Base-by-base conservation (phyloP, 2,888 invertebrate genomes). In the Latrodectus elegans region DNA sequence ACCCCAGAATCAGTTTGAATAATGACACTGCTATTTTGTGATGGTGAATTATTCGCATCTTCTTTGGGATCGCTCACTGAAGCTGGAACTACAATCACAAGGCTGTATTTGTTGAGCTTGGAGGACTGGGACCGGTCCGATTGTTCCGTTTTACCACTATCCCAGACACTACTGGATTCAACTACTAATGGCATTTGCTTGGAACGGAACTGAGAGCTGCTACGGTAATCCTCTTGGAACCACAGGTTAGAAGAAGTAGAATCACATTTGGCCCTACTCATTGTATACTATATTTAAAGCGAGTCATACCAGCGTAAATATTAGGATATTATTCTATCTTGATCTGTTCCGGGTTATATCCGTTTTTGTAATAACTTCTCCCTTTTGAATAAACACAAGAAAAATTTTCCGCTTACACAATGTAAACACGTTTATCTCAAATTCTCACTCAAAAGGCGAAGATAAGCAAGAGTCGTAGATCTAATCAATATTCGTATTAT, bases 31-130 rank as follows among this genome's bases (percentile, higher is more conserved):
- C 12, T 64, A 17, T 22, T 68, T 4, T 51, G 26, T 0, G 80
- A 22, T 10, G 53, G 12, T 0, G 78, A 72, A 9, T 22, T 65
- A 3, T 78, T 67, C 6, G 15, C 60, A 12, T 26, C 79, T 11
- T 38, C 53, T 9, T 53, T 17, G 12, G 17, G n/a, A 11, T 53
- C 64, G 22, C 12, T 51, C 4, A 15, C 51, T 0, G 52, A 65
- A 0, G 83, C 17, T 0, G 88, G 88, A 2, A 88, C n/a, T 12
- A 88, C 83, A 26, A 88, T 84, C 17, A 88, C 88, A 8, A 88
- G 67, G 65, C 88, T 84, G 83, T 88, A 88, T 38, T 88, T 88
- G 22, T 83, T 83, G n/a, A 87, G 76, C 11, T 84, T 78, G 17
- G 73, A 55, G 9, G 72, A 52, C 9, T 15, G n/a, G 15, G 14